Evolutionary conservation across 2,888 invertebrate species (phyloP).

Genomic region (Pristionchus arcanus): DNA sequence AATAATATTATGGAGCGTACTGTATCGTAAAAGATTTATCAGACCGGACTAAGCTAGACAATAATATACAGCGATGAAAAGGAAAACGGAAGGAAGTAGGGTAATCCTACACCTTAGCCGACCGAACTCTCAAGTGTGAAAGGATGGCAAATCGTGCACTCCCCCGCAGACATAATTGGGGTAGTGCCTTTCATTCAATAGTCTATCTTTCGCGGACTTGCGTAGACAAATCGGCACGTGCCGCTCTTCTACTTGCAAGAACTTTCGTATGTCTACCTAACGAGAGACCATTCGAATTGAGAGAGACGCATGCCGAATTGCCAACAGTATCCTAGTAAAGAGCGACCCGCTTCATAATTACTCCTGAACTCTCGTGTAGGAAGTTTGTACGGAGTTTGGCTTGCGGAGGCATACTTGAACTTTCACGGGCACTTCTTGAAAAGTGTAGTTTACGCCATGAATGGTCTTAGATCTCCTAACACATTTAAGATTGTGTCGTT

Average conservation of each 20-base stretch:
- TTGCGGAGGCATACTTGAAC: neutral
- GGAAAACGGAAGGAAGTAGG: neutral
- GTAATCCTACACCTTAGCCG: neutral
- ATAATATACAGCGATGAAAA: neutral
- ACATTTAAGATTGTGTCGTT: too few relatives aligned
- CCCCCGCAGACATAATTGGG: neutral
- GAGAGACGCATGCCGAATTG: too few relatives aligned
- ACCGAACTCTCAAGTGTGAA: neutral
- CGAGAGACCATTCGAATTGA: too few relatives aligned
- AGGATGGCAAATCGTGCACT: neutral
- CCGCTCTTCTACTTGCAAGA: too few relatives aligned
- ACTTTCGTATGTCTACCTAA: too few relatives aligned
- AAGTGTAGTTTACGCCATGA: neutral
- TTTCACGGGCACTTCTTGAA: neutral
- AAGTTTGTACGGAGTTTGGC: neutral
- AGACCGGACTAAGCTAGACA: neutral
- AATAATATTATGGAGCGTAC: neutral
- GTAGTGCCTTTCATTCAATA: neutral
- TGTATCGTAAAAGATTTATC: too few relatives aligned
- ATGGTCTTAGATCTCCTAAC: neutral
- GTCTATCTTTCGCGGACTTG: too few relatives aligned
- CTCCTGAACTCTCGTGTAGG: constrained; percentile 10
- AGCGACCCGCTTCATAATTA: neutral
- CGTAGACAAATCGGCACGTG: too few relatives aligned
- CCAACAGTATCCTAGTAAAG: too few relatives aligned